phyloP scores from a whole-genome alignment of 1,140 invertebrate genomes.

The Drosophila azteca region DNA sequence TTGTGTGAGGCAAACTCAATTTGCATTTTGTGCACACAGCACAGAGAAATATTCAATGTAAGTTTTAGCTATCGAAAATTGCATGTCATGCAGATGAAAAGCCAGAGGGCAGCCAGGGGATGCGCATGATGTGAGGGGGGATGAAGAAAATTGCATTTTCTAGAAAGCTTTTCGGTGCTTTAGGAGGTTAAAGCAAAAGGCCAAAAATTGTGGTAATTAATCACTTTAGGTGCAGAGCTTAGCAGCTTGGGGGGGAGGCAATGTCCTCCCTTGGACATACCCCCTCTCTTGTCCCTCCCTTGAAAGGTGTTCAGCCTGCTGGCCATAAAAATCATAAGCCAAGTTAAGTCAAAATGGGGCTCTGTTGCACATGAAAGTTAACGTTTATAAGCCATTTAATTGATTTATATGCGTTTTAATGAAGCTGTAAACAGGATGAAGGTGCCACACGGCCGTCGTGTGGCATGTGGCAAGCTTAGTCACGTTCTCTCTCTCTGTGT shows the following conservation, averaged over 20 bases:
- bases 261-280: too few relatives aligned
- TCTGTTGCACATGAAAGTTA: slow-evolving; percentile 24
- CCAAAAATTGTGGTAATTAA: slow-evolving; percentile 54
- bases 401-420: slow-evolving; percentile 71
- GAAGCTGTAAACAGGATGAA: slow-evolving; percentile 34
- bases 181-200: not conserved
- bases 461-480: slow-evolving; percentile 14
- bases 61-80: slow-evolving; percentile 9
- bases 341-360: slow-evolving; percentile 10
- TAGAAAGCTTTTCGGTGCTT: too few relatives aligned
- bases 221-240: slow-evolving; percentile 36
- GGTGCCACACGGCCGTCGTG: not conserved
- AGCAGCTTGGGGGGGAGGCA: slow-evolving; percentile 15
- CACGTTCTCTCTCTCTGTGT: slow-evolving; percentile 6
- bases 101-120: slow-evolving; percentile 1
- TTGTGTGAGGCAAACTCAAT: slow-evolving; percentile 6
- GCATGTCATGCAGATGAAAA: slow-evolving; percentile 23
- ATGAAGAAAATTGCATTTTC: slow-evolving; percentile 24
- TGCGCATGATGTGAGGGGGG: not conserved
- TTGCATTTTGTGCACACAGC: slow-evolving; percentile 19
- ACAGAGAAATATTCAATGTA: slow-evolving; percentile 1
- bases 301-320: not conserved
- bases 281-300: too few relatives aligned
- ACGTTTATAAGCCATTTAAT: slow-evolving; percentile 60
- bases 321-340: slow-evolving; percentile 47